These are phyloP conservation scores for Metacarcinus magister DNA, from an alignment of 2,888 invertebrate species.

Conservation along the genomic window DNA sequence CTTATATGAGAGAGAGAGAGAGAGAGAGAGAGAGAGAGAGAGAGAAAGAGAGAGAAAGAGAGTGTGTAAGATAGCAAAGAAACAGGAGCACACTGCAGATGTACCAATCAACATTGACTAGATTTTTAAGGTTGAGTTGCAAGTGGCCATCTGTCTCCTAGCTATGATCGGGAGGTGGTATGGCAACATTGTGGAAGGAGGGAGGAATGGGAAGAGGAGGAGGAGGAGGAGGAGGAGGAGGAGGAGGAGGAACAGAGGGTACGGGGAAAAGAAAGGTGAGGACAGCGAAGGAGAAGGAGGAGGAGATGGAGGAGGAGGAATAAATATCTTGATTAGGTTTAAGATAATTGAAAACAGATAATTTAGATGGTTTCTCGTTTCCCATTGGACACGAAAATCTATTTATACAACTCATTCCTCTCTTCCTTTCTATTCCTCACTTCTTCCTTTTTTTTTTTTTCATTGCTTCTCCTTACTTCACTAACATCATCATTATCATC, in stretches of 20 bases:
- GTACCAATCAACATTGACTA: slow-evolving; percentile 26
- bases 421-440: too few species aligned
- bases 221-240: background rate
- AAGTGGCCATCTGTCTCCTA: background rate
- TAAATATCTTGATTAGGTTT: too few species aligned
- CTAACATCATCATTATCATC: too few species aligned
- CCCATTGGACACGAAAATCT: too few species aligned
- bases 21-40: background rate
- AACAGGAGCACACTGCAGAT: background rate
- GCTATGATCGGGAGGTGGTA: background rate
- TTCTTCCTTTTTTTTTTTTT: too few species aligned
- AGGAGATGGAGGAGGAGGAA: too few species aligned
- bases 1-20: background rate
- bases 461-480: too few species aligned
- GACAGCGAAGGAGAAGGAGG: too few species aligned
- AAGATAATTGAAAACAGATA: too few species aligned
- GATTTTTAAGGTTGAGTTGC: background rate
- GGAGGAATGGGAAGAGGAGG: background rate
- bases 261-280: background rate
- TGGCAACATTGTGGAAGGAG: background rate
- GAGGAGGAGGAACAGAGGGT: background rate
- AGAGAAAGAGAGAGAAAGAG: slow-evolving; percentile 26
- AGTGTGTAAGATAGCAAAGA: background rate
- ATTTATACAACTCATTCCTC: too few species aligned
- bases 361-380: too few species aligned